Conservation (phyloP, 2,888 invertebrate species). For the Lepidonotus clava region DNA sequence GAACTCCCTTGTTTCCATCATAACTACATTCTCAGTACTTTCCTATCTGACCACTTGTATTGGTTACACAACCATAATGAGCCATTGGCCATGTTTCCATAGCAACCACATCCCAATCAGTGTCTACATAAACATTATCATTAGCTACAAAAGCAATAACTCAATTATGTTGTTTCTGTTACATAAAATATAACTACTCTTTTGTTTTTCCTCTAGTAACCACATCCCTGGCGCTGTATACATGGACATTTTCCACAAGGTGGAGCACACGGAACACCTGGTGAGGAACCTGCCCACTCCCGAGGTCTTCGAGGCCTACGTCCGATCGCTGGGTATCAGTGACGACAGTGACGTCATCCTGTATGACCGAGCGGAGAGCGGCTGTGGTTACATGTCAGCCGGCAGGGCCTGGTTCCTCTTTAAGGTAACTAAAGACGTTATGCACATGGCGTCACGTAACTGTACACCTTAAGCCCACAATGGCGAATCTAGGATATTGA, state of each 20-base stretch:
- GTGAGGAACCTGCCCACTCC: conserved; percentile 68
- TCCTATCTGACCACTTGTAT: too few species aligned
- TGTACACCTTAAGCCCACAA: too few species aligned
- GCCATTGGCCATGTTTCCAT: too few species aligned
- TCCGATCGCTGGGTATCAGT: conserved; percentile 65
- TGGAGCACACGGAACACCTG: conserved; percentile 64
- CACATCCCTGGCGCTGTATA: conserved; percentile 70
- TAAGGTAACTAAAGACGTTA: too few species aligned
- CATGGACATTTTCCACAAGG: conserved; percentile 67
- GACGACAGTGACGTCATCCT: conserved; percentile 66
- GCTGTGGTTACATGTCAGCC: conserved; percentile 69
- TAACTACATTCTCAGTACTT: too few species aligned
- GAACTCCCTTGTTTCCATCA: too few species aligned
- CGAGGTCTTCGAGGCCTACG: conserved; percentile 66
- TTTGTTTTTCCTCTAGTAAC: conserved; percentile 63
- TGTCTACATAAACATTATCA: conserved; percentile 67
- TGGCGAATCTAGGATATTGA: too few species aligned
- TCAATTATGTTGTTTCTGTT: too few species aligned
- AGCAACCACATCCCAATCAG: conserved; percentile 70
- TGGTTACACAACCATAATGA: background rate
- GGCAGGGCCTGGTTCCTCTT: conserved; percentile 74
- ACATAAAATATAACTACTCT: too few species aligned
- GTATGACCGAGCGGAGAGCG: conserved; percentile 68
- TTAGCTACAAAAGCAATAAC: too few species aligned
- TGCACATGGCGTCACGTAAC: too few species aligned